Evolutionary conservation across 2,797 vertebrate genomes (phyloP).

Genomic region (Pipistrellus kuhlii): DNA sequence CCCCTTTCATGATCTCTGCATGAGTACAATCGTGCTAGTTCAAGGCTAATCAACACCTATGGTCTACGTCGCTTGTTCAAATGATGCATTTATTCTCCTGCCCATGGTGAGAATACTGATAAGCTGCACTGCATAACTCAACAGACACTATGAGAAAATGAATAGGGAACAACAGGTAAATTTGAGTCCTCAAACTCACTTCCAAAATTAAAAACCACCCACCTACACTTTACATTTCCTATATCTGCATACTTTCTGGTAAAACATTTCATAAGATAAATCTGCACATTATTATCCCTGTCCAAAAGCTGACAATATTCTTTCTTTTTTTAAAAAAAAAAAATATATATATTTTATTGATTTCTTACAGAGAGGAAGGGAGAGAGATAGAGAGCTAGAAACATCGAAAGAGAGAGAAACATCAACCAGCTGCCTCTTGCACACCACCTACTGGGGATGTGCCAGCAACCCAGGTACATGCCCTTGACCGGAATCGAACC

Average conservation of each 20-base stretch:
- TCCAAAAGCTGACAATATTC: not conserved
- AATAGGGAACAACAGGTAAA: not conserved
- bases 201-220: slow-evolving; percentile 35
- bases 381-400: no score
- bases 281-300: not conserved
- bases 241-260: not conserved
- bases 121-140: not conserved
- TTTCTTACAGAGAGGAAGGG: no score
- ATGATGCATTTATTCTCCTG: not conserved
- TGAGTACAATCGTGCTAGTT: not conserved
- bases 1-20: not conserved
- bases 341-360: no score
- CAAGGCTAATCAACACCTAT: not conserved
- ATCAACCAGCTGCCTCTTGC: no score
- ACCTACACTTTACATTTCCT: not conserved
- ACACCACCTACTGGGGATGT: no score
- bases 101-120: not conserved
- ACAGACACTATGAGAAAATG: not conserved
- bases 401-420: no score
- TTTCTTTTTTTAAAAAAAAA: no score
- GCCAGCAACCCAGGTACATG: no score
- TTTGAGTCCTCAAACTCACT: not conserved
- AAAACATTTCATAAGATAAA: slow-evolving; percentile 30
- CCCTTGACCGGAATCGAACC: no score
- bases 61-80: not conserved